Evolutionary conservation across 2,113 vertebrate genomes (phyloP).

Genomic region (Brevimyrus niger): DNA sequence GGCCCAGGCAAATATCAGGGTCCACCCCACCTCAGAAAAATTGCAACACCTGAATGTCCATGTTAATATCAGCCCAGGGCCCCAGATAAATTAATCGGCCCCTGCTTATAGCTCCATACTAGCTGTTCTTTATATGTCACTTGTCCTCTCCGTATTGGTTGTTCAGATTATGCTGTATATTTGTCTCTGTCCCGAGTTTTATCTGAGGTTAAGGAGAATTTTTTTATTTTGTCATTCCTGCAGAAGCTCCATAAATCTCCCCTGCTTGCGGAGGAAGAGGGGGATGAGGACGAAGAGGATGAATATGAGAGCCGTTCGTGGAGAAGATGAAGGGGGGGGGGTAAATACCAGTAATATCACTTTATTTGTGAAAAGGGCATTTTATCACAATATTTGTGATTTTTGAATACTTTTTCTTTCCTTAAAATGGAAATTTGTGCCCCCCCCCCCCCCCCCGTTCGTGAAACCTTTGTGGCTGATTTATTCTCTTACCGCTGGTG

Average conservation of each 20-base stretch:
- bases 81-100: neutral
- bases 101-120: neutral
- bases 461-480: neutral
- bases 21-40: neutral
- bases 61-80: neutral
- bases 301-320: constrained; percentile 92
- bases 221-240: constrained; percentile 8
- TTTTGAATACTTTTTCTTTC: too few relatives aligned
- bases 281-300: constrained; percentile 84
- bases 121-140: neutral
- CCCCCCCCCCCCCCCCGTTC: neutral
- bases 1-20: neutral
- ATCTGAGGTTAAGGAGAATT: neutral
- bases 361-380: constrained; percentile 24
- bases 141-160: neutral
- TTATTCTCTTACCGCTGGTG: neutral
- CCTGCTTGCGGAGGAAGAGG: constrained; percentile 75
- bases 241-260: constrained; percentile 81
- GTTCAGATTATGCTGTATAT: neutral
- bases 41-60: neutral
- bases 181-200: neutral
- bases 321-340: constrained; percentile 75
- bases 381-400: neutral
- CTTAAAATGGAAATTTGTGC: neutral
- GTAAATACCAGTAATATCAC: neutral